These are phyloP conservation scores for Drosophila monieri DNA, from an alignment of 2,888 invertebrate genomes.

Conservation along the genomic window DNA sequence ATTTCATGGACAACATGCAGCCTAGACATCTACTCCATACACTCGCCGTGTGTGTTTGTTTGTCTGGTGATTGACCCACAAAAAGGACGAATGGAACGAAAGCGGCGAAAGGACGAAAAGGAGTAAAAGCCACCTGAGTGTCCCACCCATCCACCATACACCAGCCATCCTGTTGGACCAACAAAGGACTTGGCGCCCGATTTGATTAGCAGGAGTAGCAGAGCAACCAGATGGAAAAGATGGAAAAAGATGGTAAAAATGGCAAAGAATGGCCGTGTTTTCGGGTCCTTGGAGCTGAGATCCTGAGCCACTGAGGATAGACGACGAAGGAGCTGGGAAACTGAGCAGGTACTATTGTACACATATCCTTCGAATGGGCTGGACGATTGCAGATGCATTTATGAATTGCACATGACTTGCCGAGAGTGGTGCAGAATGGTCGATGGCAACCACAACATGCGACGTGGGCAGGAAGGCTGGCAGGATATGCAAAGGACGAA, in stretches of 20 bases:
- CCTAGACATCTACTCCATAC: constrained; percentile 43
- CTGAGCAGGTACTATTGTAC: neutral
- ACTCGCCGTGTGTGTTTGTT: constrained; percentile 22
- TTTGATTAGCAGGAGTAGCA: constrained; percentile 61
- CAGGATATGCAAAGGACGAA: constrained; percentile 17
- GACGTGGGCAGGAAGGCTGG: neutral
- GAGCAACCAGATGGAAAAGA: constrained; percentile 27
- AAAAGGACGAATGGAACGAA: neutral
- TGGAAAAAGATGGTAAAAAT: constrained; percentile 13
- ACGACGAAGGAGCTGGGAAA: neutral
- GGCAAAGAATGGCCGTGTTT: constrained; percentile 1
- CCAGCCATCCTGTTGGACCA: constrained; percentile 23
- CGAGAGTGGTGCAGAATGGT: constrained; percentile 36
- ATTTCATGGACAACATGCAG: constrained; percentile 55
- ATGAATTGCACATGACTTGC: constrained; percentile 40
- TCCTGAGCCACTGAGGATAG: neutral
- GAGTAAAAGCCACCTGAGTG: constrained; percentile 36
- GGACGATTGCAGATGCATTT: constrained; percentile 43
- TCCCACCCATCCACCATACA: neutral
- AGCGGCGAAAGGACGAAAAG: neutral
- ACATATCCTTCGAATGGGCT: constrained; percentile 31
- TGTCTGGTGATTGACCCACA: constrained; percentile 44
- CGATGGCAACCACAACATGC: constrained; percentile 26
- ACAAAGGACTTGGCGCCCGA: constrained; percentile 58
- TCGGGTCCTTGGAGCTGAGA: constrained; percentile 11